These are phyloP conservation scores for Eristalis arbustorum DNA, from an alignment of 2,888 invertebrate genomes.

Conservation along the genomic window DNA sequence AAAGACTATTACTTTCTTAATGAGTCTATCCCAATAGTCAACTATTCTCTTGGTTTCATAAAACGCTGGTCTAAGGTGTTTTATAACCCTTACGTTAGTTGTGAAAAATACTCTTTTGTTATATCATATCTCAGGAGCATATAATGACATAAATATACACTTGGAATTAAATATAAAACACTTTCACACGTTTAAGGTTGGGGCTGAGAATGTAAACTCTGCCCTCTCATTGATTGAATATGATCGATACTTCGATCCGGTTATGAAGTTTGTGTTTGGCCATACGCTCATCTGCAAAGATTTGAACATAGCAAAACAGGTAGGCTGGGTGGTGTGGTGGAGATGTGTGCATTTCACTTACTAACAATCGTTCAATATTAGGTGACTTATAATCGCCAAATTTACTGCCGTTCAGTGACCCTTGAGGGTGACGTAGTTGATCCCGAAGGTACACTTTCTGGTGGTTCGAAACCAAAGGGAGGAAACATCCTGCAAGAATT, in stretches of 20 bases:
- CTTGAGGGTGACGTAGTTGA: slow-evolving; percentile 95
- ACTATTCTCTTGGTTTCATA: too few relatives aligned
- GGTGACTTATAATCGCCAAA: slow-evolving; percentile 88
- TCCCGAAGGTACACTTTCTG: slow-evolving; percentile 93
- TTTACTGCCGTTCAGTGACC: slow-evolving; percentile 89
- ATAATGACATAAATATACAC: too few relatives aligned
- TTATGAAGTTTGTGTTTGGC: slow-evolving; percentile 95
- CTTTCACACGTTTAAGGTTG: slow-evolving; percentile 83
- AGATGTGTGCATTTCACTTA: neutral
- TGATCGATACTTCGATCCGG: slow-evolving; percentile 84
- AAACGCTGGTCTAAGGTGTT: too few relatives aligned
- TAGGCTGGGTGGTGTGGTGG: slow-evolving; percentile 46
- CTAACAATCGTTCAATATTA: slow-evolving; percentile 70
- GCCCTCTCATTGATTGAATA: slow-evolving; percentile 90
- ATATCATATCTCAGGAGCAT: too few relatives aligned
- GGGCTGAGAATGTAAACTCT: slow-evolving; percentile 89
- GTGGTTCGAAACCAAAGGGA: slow-evolving; percentile 87
- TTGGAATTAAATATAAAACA: too few relatives aligned
- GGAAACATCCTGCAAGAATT: slow-evolving; percentile 83
- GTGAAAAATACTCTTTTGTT: too few relatives aligned
- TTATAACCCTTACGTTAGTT: too few relatives aligned
- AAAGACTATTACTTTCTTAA: too few relatives aligned
- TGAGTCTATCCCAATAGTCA: too few relatives aligned
- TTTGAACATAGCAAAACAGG: slow-evolving; percentile 87
- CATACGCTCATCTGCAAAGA: slow-evolving; percentile 90